phyloP scores from a whole-genome alignment of 2,888 invertebrate species.

The Seira musarum region DNA sequence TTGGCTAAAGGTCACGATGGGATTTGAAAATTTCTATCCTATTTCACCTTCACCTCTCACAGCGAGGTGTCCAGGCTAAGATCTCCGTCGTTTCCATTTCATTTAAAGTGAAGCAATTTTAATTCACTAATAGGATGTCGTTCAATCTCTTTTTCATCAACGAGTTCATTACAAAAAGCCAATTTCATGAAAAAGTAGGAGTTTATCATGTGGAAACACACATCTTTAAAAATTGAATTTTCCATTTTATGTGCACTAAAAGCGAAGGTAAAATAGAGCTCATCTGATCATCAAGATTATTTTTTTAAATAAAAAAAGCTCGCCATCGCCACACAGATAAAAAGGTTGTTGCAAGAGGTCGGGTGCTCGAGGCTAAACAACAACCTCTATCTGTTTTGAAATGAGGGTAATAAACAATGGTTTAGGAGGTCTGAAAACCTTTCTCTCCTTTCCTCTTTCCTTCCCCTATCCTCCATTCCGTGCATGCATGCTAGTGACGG shows the following conservation, averaged over 20 bases:
- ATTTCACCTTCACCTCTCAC: neutral
- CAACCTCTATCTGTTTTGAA: conserved; percentile 45
- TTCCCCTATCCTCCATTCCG: conserved; percentile 11
- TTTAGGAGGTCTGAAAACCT: conserved; percentile 18
- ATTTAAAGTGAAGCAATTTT: neutral
- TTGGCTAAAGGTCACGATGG: neutral
- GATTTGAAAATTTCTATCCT: neutral
- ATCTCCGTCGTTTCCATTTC: neutral
- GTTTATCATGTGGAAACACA: neutral
- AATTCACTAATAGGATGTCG: neutral
- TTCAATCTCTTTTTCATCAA: neutral
- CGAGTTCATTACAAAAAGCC: neutral
- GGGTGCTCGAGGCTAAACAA: conserved; percentile 30
- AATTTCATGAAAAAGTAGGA: neutral
- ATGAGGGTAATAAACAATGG: conserved; percentile 54
- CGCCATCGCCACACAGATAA: neutral
- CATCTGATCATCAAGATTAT: conserved; percentile 8
- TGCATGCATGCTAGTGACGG: conserved; percentile 32
- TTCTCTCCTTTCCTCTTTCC: conserved; percentile 3
- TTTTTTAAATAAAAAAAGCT: conserved; percentile 11
- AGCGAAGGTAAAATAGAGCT: neutral
- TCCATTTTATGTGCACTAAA: neutral
- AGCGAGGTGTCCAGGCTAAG: neutral
- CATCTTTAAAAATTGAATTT: neutral
- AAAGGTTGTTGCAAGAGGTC: conserved; percentile 32